phyloP scores from a whole-genome alignment of 2,888 invertebrate species.

The Agrochola lychnidis region DNA sequence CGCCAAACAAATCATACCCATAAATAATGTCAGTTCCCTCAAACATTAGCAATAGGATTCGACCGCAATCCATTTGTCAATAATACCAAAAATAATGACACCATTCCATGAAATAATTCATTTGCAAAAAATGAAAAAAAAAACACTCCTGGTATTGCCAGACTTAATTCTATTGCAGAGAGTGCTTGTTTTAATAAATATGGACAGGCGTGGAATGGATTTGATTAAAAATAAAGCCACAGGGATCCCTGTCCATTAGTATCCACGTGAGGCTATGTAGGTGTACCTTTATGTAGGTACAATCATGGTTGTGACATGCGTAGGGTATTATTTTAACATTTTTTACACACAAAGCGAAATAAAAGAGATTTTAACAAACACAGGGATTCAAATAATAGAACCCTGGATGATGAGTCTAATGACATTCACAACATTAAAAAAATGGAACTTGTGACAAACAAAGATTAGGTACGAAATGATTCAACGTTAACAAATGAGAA shows the following conservation, averaged over 20 bases:
- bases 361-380: background rate
- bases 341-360: background rate
- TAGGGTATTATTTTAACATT: background rate
- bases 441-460: background rate
- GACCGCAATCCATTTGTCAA: slow-evolving; percentile 18
- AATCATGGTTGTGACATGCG: slow-evolving; percentile 6
- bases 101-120: slow-evolving; percentile 6
- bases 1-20: background rate
- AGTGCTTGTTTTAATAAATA: slow-evolving; percentile 39
- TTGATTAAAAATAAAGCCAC: slow-evolving; percentile 74
- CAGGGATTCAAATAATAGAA: background rate
- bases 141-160: slow-evolving; percentile 31
- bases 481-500: background rate
- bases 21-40: slow-evolving; percentile 11
- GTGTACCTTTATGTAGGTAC: slow-evolving; percentile 8
- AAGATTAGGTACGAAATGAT: background rate
- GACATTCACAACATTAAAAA: background rate
- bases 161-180: slow-evolving; percentile 42
- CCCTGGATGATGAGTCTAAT: background rate
- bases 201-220: slow-evolving; percentile 53
- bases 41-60: slow-evolving; percentile 12
- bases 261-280: slow-evolving; percentile 62
- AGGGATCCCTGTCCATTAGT: slow-evolving; percentile 74
- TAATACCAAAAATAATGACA: slow-evolving; percentile 27
- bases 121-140: slow-evolving; percentile 25